phyloP scores from a whole-genome alignment of 2,888 invertebrate genomes.

The Ectobius pallidus region DNA sequence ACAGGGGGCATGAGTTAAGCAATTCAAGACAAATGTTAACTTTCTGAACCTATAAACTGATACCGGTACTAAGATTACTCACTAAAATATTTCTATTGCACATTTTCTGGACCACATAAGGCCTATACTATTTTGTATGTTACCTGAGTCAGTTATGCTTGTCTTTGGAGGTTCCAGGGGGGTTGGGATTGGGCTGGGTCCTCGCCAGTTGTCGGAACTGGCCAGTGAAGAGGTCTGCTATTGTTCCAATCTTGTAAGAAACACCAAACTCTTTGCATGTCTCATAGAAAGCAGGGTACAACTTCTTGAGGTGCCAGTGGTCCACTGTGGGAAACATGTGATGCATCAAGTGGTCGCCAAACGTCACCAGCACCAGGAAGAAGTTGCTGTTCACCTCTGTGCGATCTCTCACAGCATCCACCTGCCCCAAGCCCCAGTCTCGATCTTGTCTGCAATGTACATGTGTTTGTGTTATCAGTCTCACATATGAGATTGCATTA shows the following conservation, averaged over 20 bases:
- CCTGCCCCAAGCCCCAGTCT: constrained; percentile 81
- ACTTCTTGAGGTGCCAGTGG: constrained; percentile 70
- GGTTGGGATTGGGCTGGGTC: constrained; percentile 52
- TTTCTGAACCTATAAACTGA: too few species aligned
- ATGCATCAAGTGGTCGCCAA: constrained; percentile 79
- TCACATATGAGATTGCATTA: too few species aligned
- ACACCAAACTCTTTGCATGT: constrained; percentile 70
- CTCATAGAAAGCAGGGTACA: constrained; percentile 68
- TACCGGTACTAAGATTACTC: too few species aligned
- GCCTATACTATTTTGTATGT: too few species aligned
- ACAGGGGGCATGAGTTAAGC: too few species aligned
- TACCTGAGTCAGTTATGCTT: too few species aligned
- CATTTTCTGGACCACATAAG: too few species aligned
- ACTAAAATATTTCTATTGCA: too few species aligned
- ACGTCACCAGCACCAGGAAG: constrained; percentile 72
- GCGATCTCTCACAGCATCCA: constrained; percentile 76
- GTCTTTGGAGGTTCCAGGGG: constrained; percentile 15
- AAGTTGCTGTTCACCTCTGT: constrained; percentile 69
- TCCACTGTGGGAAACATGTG: constrained; percentile 83
- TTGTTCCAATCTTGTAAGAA: constrained; percentile 53
- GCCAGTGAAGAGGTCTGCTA: constrained; percentile 68
- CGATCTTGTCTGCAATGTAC: constrained; percentile 60
- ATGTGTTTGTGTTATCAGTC: too few species aligned
- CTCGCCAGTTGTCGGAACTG: constrained; percentile 67
- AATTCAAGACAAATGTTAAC: too few species aligned